Evolutionary conservation across 2,113 vertebrate species (phyloP).

Genomic region (Takifugu bimaculatus): DNA sequence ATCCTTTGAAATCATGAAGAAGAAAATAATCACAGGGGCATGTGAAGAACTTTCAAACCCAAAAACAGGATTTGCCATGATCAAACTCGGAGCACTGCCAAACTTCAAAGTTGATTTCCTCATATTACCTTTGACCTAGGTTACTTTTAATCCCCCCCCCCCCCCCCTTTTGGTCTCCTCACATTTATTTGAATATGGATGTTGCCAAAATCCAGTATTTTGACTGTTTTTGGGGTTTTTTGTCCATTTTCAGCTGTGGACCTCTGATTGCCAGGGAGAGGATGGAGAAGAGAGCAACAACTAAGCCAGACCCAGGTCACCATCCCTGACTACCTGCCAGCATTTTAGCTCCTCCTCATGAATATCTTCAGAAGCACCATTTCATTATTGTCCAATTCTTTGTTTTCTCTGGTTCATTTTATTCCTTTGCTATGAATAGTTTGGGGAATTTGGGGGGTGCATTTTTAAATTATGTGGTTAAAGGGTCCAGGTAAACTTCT

Average conservation of each 20-base stretch:
- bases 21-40: too few relatives aligned
- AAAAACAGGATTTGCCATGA: too few relatives aligned
- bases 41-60: too few relatives aligned
- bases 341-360: constrained; percentile 48
- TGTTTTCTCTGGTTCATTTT: constrained; percentile 52
- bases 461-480: constrained; percentile 28
- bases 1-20: too few relatives aligned
- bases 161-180: neutral
- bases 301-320: constrained; percentile 43
- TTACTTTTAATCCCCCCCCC: too few relatives aligned
- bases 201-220: too few relatives aligned
- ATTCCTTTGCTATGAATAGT: constrained; percentile 52
- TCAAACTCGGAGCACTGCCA: too few relatives aligned
- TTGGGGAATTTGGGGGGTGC: neutral
- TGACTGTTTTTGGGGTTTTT: neutral
- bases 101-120: too few relatives aligned
- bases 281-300: constrained; percentile 66
- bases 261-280: constrained; percentile 70
- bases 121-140: too few relatives aligned
- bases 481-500: constrained; percentile 19
- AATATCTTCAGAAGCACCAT: constrained; percentile 50
- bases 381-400: constrained; percentile 50
- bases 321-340: constrained; percentile 52
- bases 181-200: neutral
- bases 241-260: constrained; percentile 72